phyloP scores from a whole-genome alignment of 2,888 invertebrate genomes.

The Endotricha flammealis region DNA sequence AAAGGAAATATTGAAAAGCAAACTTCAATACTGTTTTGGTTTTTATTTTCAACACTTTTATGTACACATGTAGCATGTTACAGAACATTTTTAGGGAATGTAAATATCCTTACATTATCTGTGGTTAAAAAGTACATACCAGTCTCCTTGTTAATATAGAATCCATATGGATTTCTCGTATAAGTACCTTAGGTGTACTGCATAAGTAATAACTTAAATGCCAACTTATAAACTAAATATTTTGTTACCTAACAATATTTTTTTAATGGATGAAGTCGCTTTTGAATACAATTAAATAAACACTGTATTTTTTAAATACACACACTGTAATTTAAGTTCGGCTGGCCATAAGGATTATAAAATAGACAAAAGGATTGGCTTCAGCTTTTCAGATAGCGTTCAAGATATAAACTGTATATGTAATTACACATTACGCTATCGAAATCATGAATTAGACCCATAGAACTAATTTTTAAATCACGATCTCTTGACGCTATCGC shows the following conservation, averaged over 20 bases:
- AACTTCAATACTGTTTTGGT: slow-evolving; percentile 73
- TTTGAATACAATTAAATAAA: slow-evolving; percentile 35
- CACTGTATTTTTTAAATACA: slow-evolving; percentile 17
- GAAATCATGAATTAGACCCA: too few relatives aligned
- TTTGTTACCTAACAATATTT: slow-evolving; percentile 38
- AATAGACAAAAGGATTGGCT: too few relatives aligned
- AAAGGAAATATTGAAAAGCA: too few relatives aligned
- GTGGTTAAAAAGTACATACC: slow-evolving; percentile 66
- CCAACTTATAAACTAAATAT: slow-evolving; percentile 56
- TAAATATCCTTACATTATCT: slow-evolving; percentile 54
- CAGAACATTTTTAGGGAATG: slow-evolving; percentile 62
- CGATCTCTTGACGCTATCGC: too few relatives aligned
- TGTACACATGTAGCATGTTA: slow-evolving; percentile 43
- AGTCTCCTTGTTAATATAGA: slow-evolving; percentile 73
- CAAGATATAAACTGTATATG: too few relatives aligned
- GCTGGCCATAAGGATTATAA: too few relatives aligned
- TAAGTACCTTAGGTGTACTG: slow-evolving; percentile 60
- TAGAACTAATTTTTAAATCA: too few relatives aligned
- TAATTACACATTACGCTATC: too few relatives aligned
- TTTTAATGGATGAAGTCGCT: slow-evolving; percentile 48
- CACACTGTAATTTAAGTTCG: too few relatives aligned
- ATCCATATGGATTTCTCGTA: slow-evolving; percentile 52
- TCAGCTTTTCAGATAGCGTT: too few relatives aligned
- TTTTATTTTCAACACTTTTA: slow-evolving; percentile 62
- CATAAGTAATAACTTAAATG: slow-evolving; percentile 70